These are phyloP conservation scores for Megalonaias nervosa DNA, from an alignment of 1,140 invertebrate genomes.

Conservation along the genomic window DNA sequence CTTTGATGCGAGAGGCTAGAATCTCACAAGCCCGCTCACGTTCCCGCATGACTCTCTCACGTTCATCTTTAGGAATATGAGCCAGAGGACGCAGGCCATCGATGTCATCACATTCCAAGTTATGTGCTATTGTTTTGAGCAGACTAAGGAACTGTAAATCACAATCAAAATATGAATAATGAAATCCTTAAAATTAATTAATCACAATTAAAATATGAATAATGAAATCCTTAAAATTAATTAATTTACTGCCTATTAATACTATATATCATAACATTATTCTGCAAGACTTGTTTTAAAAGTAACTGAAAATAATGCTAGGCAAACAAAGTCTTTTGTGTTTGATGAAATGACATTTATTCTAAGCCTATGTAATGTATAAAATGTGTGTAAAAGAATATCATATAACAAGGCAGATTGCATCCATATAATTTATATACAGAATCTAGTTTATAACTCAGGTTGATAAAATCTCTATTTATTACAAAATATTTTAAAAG, in stretches of 20 bases:
- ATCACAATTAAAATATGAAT: constrained; percentile 2
- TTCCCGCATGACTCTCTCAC: constrained; percentile 54
- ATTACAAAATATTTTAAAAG: no score
- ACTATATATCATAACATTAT: no score
- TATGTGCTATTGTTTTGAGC: constrained; percentile 56
- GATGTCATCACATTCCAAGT: constrained; percentile 60
- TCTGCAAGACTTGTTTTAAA: no score
- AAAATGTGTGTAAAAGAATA: no score
- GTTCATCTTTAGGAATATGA: constrained; percentile 68
- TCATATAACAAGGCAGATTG: no score
- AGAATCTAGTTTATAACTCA: no score
- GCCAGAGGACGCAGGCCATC: constrained; percentile 65
- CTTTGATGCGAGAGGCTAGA: constrained; percentile 55
- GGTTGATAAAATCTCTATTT: no score
- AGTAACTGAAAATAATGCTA: no score
- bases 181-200: constrained; percentile 7
- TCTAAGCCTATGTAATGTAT: no score
- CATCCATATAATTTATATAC: no score
- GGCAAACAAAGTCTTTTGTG: no score
- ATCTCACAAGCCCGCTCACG: constrained; percentile 56
- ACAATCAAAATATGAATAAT: background rate
- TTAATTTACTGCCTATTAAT: background rate
- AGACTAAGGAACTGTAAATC: constrained; percentile 61
- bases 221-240: background rate
- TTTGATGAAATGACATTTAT: no score